Evolutionary conservation across 2,113 vertebrate species (phyloP), one percentile per base, ranked within the genome.

Genomic region (Indicator maculatus): DNA sequence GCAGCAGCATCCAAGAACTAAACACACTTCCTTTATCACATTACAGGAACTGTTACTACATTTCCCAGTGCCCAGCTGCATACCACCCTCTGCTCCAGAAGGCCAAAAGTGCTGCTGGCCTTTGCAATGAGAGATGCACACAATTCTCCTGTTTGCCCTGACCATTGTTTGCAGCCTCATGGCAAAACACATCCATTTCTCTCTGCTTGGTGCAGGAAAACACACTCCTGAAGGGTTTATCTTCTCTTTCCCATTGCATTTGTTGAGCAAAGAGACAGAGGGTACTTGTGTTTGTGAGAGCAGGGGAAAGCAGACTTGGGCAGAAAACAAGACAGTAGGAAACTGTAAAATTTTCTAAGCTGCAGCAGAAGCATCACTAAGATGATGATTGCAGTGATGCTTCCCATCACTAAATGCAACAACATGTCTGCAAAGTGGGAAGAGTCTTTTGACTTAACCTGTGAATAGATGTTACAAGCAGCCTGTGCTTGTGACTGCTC

Each of bases 11-110:
- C 72, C 38, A 7, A 11, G n/a, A 45, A 52, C 0, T 2, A 65
- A 52, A 56, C 16, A 30, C 30, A 3, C 9, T 59, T 64, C 38
- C 33, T 66, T 6, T 24, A 17, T 16, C 23, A 18, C 30, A 44
- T 24, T 31, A 36, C 6, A 60, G 30, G 18, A 88, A n/a, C 21
- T n/a, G 24, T 28, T 59, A 36, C 4, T 36, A 11, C 28, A 66
- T 76, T 88, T 66, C n/a, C n/a, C 27, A 65, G 56, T 27, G 66
- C 53, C 64, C 45, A 56, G 11, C 18, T 30, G 13, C 0, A 0
- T 18, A 16, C 1, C 0, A 0, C 4, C 44, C 20, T 33, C 50
- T 36, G 36, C 67, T 36, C n/a, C 3, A 1, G 67, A 44, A n/a
- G 36, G 44, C 24, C 28, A 21, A 21, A 28, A 0, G 0, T 52